A percentile compares a stretch with the other conserved stretches of the same genome.
phyloP scores from a whole-genome alignment of 2,113 vertebrate genomes.

The Embiotoca jacksoni region DNA sequence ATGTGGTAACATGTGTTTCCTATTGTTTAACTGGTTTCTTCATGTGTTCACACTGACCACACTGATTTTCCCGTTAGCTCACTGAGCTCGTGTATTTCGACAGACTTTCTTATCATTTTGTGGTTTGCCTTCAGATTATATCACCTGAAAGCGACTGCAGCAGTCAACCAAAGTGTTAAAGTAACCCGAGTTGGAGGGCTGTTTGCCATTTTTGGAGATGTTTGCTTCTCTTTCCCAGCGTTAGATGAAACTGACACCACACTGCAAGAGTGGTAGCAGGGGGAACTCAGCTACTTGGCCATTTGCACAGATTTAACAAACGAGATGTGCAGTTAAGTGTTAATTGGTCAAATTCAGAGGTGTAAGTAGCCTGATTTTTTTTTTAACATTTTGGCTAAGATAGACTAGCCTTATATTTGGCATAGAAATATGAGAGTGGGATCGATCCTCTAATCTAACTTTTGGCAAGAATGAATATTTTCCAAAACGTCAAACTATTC shows the following conservation, averaged over 20 bases:
- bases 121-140: constrained; percentile 7
- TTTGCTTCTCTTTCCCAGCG: background rate
- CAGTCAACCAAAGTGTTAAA: background rate
- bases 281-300: background rate
- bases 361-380: too few species aligned
- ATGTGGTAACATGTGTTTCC: constrained; percentile 70
- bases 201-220: background rate
- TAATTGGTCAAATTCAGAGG: too few species aligned
- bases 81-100: constrained; percentile 1
- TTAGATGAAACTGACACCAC: background rate
- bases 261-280: background rate
- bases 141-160: constrained; percentile 14
- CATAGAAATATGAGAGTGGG: too few species aligned
- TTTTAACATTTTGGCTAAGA: too few species aligned
- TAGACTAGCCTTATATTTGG: too few species aligned
- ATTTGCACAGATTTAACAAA: background rate
- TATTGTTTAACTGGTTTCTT: constrained; percentile 56
- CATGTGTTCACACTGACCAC: constrained; percentile 47
- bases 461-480: background rate
- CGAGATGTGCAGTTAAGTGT: background rate
- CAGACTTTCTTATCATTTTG: constrained; percentile 1
- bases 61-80: constrained; percentile 52
- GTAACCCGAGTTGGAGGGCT: background rate
- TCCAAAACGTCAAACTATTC: background rate
- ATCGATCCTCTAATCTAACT: too few species aligned